Evolutionary conservation across 1,140 invertebrate species (phyloP).

Genomic region (Lordiphosa collinella): DNA sequence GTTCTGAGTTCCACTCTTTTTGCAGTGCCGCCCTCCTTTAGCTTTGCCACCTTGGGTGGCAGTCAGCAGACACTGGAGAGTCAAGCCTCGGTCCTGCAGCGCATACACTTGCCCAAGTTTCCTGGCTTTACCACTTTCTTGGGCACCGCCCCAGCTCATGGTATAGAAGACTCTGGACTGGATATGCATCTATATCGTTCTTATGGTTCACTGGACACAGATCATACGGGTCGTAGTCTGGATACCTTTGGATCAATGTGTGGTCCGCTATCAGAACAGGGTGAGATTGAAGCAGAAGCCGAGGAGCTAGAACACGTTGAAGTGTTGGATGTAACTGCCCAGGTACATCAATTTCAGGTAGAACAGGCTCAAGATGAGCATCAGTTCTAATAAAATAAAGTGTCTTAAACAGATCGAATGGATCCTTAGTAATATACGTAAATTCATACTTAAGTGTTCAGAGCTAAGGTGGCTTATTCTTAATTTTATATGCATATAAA

Average conservation of each 20-base stretch:
- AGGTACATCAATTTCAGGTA: slow-evolving; percentile 28
- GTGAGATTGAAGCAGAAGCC: slow-evolving; percentile 28
- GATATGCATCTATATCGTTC: slow-evolving; percentile 59
- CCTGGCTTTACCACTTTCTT: slow-evolving; percentile 63
- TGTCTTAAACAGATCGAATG: slow-evolving; percentile 41
- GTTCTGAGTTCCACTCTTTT: neutral
- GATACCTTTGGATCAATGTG: slow-evolving; percentile 69
- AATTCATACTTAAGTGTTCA: slow-evolving; percentile 40
- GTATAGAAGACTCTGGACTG: slow-evolving; percentile 52
- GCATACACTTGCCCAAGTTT: slow-evolving; percentile 67
- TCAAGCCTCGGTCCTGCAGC: slow-evolving; percentile 26
- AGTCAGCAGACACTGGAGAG: slow-evolving; percentile 63
- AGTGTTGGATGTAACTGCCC: slow-evolving; percentile 20
- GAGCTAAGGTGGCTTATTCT: slow-evolving; percentile 22
- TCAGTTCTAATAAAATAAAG: slow-evolving; percentile 42
- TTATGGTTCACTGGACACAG: slow-evolving; percentile 62
- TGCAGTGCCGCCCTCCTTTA: slow-evolving; percentile 73
- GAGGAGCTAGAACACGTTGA: slow-evolving; percentile 6
- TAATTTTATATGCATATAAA: slow-evolving; percentile 9
- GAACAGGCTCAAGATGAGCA: slow-evolving; percentile 40
- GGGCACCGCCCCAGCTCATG: slow-evolving; percentile 51
- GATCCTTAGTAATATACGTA: slow-evolving; percentile 36
- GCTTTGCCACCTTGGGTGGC: slow-evolving; percentile 66
- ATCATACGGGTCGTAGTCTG: slow-evolving; percentile 61
- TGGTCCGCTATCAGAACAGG: slow-evolving; percentile 48